Conservation (phyloP, 2,113 vertebrate genomes). For the Pycnonotus jocosus region DNA sequence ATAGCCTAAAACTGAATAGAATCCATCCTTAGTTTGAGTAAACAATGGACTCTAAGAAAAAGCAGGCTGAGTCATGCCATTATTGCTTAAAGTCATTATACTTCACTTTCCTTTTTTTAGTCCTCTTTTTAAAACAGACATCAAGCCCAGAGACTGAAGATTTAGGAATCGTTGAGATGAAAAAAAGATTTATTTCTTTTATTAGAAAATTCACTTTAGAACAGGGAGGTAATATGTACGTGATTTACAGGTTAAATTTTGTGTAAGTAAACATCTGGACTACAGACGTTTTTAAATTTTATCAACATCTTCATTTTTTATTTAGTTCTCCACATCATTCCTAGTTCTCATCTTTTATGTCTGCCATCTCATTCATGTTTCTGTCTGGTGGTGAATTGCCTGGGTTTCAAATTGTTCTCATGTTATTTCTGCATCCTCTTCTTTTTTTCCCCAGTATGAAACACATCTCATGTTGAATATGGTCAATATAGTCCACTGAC, state of each 20-base stretch:
- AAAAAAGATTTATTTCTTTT: background rate
- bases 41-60: conserved; percentile 15
- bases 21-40: background rate
- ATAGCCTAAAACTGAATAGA: conserved; percentile 28
- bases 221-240: background rate
- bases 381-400: background rate
- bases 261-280: background rate
- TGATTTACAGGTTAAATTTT: background rate
- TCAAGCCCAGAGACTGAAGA: background rate
- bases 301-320: background rate
- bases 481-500: background rate
- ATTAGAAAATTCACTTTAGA: background rate
- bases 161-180: background rate
- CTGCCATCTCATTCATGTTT: background rate
- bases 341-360: background rate
- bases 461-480: background rate
- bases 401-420: background rate
- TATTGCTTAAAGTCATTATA: conserved; percentile 41
- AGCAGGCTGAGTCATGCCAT: conserved; percentile 20
- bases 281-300: background rate
- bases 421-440: background rate
- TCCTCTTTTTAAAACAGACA: background rate
- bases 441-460: background rate
- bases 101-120: conserved; percentile 39
- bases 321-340: background rate